Conservation (phyloP, 2,113 vertebrate species). For the Camelus bactrianus region DNA sequence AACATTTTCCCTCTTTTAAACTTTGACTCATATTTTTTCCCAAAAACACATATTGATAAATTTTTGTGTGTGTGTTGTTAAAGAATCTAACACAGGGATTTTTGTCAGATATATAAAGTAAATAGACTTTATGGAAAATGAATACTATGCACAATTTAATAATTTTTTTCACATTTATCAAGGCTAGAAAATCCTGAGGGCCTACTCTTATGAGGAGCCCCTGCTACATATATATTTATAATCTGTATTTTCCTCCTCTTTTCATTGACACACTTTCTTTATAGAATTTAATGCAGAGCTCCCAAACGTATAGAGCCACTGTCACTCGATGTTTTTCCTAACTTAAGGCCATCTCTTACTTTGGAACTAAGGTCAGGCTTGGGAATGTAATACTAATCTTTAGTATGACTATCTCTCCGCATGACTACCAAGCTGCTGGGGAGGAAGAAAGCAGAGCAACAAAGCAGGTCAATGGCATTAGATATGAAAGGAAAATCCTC, state of each 20-base stretch:
- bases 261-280: neutral
- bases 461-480: slow-evolving; percentile 69
- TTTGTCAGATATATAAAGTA: neutral
- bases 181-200: neutral
- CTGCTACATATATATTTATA: neutral
- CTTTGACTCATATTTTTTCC: neutral
- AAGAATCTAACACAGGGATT: neutral
- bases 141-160: neutral
- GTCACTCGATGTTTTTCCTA: neutral
- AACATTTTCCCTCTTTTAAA: neutral
- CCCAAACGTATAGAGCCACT: neutral
- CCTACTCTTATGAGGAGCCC: neutral
- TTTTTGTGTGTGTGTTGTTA: neutral
- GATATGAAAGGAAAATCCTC: slow-evolving; percentile 74
- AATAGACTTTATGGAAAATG: neutral
- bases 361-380: slow-evolving; percentile 60
- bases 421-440: slow-evolving; percentile 2
- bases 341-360: slow-evolving; percentile 42
- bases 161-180: slow-evolving; percentile 37
- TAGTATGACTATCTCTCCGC: slow-evolving; percentile 38
- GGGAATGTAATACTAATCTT: slow-evolving; percentile 59
- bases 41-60: neutral
- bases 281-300: neutral
- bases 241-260: neutral
- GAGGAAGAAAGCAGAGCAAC: slow-evolving; percentile 58